These are phyloP conservation scores for Emmelina monodactyla DNA, from an alignment of 2,888 invertebrate genomes.

Conservation along the genomic window DNA sequence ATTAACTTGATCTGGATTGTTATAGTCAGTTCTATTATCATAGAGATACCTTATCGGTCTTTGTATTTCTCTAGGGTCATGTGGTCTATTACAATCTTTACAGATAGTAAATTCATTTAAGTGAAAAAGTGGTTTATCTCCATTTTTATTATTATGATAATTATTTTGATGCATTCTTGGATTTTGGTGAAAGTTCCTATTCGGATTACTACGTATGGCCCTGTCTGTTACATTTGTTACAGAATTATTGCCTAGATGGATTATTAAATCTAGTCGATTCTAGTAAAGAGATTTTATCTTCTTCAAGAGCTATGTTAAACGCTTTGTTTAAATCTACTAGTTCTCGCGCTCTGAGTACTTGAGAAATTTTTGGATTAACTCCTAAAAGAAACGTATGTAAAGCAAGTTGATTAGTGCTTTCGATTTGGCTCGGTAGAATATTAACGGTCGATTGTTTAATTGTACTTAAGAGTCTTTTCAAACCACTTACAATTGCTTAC, in stretches of 20 bases:
- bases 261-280: background rate
- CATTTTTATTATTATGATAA: too few relatives aligned
- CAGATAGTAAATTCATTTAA: background rate
- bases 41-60: background rate
- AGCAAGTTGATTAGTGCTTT: slow-evolving; percentile 3
- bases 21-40: background rate
- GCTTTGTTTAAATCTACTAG: background rate
- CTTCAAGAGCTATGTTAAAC: slow-evolving; percentile 4
- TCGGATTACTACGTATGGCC: background rate
- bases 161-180: background rate
- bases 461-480: slow-evolving; percentile 1
- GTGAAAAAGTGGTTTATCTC: background rate
- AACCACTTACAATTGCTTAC: slow-evolving; percentile 3
- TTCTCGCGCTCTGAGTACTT: background rate
- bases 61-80: background rate
- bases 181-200: background rate
- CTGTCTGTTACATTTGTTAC: background rate
- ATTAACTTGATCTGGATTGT: background rate
- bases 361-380: background rate
- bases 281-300: background rate
- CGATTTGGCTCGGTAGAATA: too few relatives aligned
- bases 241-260: background rate
- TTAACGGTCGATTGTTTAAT: background rate
- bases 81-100: background rate
- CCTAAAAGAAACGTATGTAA: slow-evolving; percentile 2